phyloP scores from a whole-genome alignment of 2,888 invertebrate species.

The Luperina nickerlii region DNA sequence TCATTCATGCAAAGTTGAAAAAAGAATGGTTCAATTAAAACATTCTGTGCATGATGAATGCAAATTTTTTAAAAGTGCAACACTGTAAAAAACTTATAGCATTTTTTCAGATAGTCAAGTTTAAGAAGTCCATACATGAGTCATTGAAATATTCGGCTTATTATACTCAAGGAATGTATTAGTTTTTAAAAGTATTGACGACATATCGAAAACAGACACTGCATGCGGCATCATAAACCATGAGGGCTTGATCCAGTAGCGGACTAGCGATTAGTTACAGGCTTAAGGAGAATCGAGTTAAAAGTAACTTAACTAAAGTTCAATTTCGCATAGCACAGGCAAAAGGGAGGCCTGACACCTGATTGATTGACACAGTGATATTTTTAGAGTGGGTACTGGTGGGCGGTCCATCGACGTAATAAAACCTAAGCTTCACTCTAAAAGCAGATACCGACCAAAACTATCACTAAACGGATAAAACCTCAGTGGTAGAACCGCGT shows the following conservation, averaged over 20 bases:
- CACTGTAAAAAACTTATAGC: no score
- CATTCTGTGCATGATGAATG: slow-evolving; percentile 24
- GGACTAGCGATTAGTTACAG: no score
- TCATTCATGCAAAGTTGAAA: slow-evolving; percentile 4
- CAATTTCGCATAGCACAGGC: not conserved
- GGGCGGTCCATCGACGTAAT: no score
- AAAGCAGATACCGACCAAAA: not conserved
- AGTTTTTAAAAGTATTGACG: not conserved
- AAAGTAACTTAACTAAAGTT: not conserved
- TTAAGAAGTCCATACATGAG: slow-evolving; percentile 18
- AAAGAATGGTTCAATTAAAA: slow-evolving; percentile 11
- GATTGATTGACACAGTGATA: slow-evolving; percentile 11
- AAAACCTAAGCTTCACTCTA: not conserved
- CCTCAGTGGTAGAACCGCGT: not conserved
- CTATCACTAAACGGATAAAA: not conserved
- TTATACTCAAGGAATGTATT: slow-evolving; percentile 3
- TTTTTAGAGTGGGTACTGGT: not conserved
- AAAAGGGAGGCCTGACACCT: slow-evolving; percentile 4
- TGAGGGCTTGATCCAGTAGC: not conserved
- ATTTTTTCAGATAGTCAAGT: slow-evolving; percentile 17
- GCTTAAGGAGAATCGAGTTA: not conserved
- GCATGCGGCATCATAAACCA: not conserved
- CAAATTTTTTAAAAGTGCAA: slow-evolving; percentile 6
- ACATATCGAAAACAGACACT: not conserved
- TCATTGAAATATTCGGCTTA: not conserved